Percentiles rank a stretch among this genome's conserved stretches.
Conservation (phyloP, 2,113 vertebrate species). For the Phyllostomus discolor region DNA sequence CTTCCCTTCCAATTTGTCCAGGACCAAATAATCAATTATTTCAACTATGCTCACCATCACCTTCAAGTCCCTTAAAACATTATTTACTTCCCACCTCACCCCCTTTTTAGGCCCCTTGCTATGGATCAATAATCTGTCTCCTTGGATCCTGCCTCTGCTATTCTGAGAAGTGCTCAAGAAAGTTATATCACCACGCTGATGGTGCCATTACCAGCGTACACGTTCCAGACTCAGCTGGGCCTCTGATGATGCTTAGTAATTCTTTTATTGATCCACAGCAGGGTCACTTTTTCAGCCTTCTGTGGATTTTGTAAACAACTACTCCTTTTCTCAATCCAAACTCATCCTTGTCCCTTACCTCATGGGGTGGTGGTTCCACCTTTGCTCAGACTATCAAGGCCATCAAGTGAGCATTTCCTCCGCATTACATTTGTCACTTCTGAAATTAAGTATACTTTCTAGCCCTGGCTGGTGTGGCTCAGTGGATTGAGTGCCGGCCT, state of each 20-base stretch:
- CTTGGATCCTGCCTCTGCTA: conserved; percentile 14
- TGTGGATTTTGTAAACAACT: background rate
- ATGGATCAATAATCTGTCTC: conserved; percentile 4
- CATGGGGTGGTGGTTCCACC: background rate
- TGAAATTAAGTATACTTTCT: background rate
- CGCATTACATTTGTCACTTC: background rate
- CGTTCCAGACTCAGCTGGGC: background rate
- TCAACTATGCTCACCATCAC: conserved; percentile 3
- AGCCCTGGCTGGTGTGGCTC: background rate
- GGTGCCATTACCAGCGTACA: background rate
- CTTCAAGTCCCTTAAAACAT: background rate
- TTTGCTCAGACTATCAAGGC: background rate
- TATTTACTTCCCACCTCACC: background rate
- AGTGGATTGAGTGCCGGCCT: too few relatives aligned
- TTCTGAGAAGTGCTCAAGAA: conserved; percentile 52
- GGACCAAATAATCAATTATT: conserved; percentile 16
- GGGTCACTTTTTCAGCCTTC: background rate
- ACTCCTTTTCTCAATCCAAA: background rate
- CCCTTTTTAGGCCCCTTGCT: background rate
- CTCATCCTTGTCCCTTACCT: background rate
- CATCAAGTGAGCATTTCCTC: background rate
- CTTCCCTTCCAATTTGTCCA: conserved; percentile 26
- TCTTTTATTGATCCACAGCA: background rate
- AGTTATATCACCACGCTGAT: background rate
- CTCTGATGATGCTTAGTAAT: background rate